Base-by-base conservation (phyloP, 1,140 invertebrate genomes). In the Wiebesia pumilae region DNA sequence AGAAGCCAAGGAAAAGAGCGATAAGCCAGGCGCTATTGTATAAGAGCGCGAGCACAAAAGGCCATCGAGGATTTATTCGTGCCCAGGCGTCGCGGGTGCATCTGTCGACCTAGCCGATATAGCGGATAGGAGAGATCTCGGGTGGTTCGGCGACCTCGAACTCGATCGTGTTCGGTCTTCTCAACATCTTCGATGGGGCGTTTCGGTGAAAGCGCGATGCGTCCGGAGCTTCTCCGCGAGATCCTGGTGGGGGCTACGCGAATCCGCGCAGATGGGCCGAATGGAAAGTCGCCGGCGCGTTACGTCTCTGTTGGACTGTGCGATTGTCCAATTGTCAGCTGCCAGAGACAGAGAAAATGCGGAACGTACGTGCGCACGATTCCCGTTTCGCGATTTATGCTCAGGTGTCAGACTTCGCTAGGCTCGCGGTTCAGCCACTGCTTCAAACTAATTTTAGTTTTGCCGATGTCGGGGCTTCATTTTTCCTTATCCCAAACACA, bases 201-300 rank as follows among this genome's bases (percentile, higher is more conserved):
- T 24, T 62, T 16, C 24, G 58, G 71, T 43, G 71, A 75, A 75
- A 75, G 71, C 71, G 71, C 71, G 7, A n/a, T n/a, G n/a, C n/a
- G n/a, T n/a, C n/a, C 6, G 30, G 43, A 47, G 43, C 43, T 19
- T 71, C 30, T n/a, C n/a, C 4, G 69, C 0, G 12, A 47, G 12
- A 54, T 10, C 51, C 51, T 27, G 24, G 58, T 58, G 58, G 58
- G 1, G 2, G 3, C 58, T 27, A 7, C 62, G 58, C 4, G 62
- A 91, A 91, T 92, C 88, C 89, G 88, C 90, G 89, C 88, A 88
- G 90, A 89, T 88, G 88, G 77, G 38, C 87, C 90, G 81, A 88
- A 89, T 89, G 89, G 90, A 91, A 91, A 91, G 90, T 91, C 88
- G 78, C 75, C 69, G 16, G 35, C 14, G 24, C 16, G 51, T 79